These are phyloP conservation scores for Anseranas semipalmata DNA, from an alignment of 2,113 vertebrate species.

Conservation along the genomic window DNA sequence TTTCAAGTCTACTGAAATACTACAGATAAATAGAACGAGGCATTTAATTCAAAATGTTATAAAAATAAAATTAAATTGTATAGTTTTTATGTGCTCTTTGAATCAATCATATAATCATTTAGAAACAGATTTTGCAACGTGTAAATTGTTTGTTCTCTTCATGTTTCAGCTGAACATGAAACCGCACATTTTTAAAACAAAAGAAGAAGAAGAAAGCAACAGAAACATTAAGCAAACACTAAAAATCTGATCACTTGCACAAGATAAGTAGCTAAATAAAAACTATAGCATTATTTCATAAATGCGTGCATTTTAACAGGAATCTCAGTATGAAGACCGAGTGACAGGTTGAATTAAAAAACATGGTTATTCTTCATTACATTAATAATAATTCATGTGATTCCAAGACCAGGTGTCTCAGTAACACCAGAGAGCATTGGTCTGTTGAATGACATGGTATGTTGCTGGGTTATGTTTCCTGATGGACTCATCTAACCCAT, in stretches of 20 bases:
- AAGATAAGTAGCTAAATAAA: slow-evolving; percentile 1
- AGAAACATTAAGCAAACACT: not conserved
- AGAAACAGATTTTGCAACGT: not conserved
- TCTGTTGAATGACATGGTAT: not conserved
- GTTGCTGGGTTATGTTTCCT: not conserved
- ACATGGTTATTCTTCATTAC: not conserved
- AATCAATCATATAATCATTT: not conserved
- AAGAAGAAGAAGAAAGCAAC: not conserved
- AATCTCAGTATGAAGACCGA: not conserved
- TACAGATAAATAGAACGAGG: not conserved
- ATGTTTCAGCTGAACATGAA: not conserved
- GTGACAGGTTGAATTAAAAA: slow-evolving; percentile 15
- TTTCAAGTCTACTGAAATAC: not conserved
- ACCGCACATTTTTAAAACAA: not conserved
- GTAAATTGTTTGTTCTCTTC: not conserved
- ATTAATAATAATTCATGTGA: not conserved
- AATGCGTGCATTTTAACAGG: slow-evolving; percentile 2
- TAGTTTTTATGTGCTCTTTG: not conserved
- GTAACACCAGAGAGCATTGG: not conserved
- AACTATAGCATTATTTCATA: slow-evolving; percentile 20
- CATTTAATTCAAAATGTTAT: not conserved
- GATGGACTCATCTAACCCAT: not conserved
- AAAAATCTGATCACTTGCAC: not conserved
- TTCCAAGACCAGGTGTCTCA: not conserved
- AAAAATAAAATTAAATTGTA: not conserved